Evolutionary conservation across 2,797 vertebrate species (phyloP), one percentile per base, ranked within the genome.

Genomic region (Mycteria americana): DNA sequence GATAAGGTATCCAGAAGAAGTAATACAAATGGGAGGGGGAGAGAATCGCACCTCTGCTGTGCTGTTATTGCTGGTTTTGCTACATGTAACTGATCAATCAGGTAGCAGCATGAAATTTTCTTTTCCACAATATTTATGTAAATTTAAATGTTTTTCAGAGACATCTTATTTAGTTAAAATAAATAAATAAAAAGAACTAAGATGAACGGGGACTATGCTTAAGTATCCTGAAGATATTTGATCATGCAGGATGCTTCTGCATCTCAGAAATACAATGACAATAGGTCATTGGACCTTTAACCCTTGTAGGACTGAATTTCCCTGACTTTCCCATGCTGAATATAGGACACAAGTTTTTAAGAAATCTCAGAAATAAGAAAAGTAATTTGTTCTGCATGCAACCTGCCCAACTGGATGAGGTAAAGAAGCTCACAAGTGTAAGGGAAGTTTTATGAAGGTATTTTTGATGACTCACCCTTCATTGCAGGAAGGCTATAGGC

Each of bases 391-490:
- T 70, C 48, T 72, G 24, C 1, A 1, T 43, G 19, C 33, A 78
- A 9, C 17, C 22, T 75, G 22, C 46, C 53, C 63, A 77, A 7
- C 24, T 50, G 31, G 45, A 62, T 72, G 45, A 92, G 54, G 16
- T 45, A 51, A 54, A 92, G 70, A 18, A 77, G 33, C 30, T 94
- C 62, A 51, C 0, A 15, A 64, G 25, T 28, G n/a, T 45, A 65
- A 80, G 31, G 19, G 16, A 68, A 74, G 48, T 77, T 77, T 92
- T 73, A 63, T 87, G 68, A 74, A 80, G 67, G 67, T 88, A 54
- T 77, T 96, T 92, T 79, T 95, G 89, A 74, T 97, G 93, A 93
- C 68, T 96, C 70, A 54, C 31, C n/a, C 59, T 75, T 79, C 23
- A 13, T 60, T 88, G 57, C 54, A 79, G 64, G 67, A 82, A 48